Conservation (phyloP, 2,888 invertebrate genomes). For the Drosophila kambysellisi region DNA sequence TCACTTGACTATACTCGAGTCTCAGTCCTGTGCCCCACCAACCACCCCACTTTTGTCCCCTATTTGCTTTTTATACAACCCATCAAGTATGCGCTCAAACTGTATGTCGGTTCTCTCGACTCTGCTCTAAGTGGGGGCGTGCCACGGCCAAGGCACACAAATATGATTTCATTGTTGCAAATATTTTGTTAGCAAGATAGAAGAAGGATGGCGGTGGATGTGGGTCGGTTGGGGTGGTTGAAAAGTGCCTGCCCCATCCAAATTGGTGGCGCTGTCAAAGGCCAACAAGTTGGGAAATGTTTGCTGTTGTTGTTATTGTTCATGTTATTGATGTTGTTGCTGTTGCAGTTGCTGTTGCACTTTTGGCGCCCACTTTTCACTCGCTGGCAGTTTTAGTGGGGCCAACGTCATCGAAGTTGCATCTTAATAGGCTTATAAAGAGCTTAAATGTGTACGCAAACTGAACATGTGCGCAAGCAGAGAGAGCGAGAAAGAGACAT, state of each 20-base stretch:
- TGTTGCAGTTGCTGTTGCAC: conserved; percentile 50
- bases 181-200: conserved; percentile 71
- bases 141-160: conserved; percentile 49
- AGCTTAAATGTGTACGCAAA: conserved; percentile 46
- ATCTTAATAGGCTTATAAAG: conserved; percentile 56
- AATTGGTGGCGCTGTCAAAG: conserved; percentile 58
- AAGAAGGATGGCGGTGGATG: not conserved
- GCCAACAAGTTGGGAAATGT: conserved; percentile 68
- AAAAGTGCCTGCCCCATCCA: conserved; percentile 27
- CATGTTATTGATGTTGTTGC: not conserved
- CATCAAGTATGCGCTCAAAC: conserved; percentile 37
- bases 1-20: conserved; percentile 60
- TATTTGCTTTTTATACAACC: not conserved
- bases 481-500: not conserved
- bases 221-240: conserved; percentile 12
- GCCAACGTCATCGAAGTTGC: conserved; percentile 56
- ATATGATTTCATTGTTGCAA: conserved; percentile 80
- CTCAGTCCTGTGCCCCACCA: not conserved
- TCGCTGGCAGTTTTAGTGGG: conserved; percentile 49
- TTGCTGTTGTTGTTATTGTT: conserved; percentile 44
- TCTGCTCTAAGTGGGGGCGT: conserved; percentile 62
- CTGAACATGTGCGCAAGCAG: conserved; percentile 14
- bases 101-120: conserved; percentile 26
- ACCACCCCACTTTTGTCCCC: not conserved
- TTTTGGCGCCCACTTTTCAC: conserved; percentile 52